Conservation (phyloP, 2,113 vertebrate species). For the Petroica traversi region DNA sequence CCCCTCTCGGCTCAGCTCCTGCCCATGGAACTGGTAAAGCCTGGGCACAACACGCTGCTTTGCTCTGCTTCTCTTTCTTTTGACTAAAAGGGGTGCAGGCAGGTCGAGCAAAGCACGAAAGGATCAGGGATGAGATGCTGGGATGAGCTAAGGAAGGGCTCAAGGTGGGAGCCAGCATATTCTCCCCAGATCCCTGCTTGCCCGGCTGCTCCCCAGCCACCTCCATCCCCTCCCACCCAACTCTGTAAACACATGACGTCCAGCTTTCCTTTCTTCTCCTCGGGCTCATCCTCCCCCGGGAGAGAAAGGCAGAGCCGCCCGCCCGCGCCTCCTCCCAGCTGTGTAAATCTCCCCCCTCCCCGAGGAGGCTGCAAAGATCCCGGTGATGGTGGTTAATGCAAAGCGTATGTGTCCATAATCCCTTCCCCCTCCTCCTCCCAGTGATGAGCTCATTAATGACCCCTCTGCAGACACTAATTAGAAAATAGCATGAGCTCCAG, state of each 20-base stretch:
- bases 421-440: conserved; percentile 14
- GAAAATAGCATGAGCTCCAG: neutral
- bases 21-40: neutral
- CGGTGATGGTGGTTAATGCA: conserved; percentile 48
- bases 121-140: neutral
- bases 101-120: neutral
- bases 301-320: conserved; percentile 51
- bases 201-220: neutral
- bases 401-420: conserved; percentile 57
- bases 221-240: neutral
- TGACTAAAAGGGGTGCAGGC: neutral
- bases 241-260: conserved; percentile 48
- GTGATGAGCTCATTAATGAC: conserved; percentile 64
- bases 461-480: conserved; percentile 43
- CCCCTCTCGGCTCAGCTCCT: neutral
- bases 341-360: conserved; percentile 56
- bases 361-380: conserved; percentile 14
- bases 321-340: conserved; percentile 60
- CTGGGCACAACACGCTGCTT: fast-evolving
- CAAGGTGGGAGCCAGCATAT: neutral
- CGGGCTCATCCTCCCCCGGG: conserved; percentile 15
- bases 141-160: neutral
- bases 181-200: neutral
- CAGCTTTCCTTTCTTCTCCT: conserved; percentile 44
- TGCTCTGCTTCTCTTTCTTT: neutral